Percentiles rank a stretch among this genome's conserved stretches.
These are phyloP conservation scores for Prinia subflava DNA, from an alignment of 2,113 vertebrate species.

Conservation along the genomic window DNA sequence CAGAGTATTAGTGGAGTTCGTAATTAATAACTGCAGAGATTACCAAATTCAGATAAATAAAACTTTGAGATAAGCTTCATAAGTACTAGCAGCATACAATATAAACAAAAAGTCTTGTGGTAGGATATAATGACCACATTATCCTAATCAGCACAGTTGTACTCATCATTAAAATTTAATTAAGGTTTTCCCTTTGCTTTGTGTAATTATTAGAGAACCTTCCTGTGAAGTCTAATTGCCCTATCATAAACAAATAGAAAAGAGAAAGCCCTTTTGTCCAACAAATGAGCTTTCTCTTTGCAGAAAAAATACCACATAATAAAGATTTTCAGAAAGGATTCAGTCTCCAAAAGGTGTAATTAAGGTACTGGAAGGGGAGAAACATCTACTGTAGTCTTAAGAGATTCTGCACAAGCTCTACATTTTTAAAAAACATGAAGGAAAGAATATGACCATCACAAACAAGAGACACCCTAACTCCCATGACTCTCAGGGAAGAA, in stretches of 20 bases:
- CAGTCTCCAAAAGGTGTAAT: not conserved
- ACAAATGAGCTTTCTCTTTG: not conserved
- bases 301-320: not conserved
- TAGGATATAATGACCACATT: slow-evolving; percentile 10
- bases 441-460: not conserved
- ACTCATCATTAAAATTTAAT: slow-evolving; percentile 24
- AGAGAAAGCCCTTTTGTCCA: not conserved
- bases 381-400: not conserved
- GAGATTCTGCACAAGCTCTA: not conserved
- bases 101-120: not conserved
- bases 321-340: not conserved
- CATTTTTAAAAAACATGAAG: not conserved
- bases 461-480: not conserved
- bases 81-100: not conserved
- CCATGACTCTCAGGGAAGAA: not conserved
- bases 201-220: slow-evolving; percentile 2
- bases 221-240: slow-evolving; percentile 14
- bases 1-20: not conserved
- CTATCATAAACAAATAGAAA: not conserved
- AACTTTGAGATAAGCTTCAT: not conserved
- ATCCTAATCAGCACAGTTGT: not conserved
- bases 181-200: slow-evolving; percentile 32
- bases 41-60: not conserved
- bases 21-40: not conserved
- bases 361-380: not conserved